These are phyloP conservation scores for Lepetodrilus schrolli DNA, from an alignment of 2,888 invertebrate species.

Conservation along the genomic window DNA sequence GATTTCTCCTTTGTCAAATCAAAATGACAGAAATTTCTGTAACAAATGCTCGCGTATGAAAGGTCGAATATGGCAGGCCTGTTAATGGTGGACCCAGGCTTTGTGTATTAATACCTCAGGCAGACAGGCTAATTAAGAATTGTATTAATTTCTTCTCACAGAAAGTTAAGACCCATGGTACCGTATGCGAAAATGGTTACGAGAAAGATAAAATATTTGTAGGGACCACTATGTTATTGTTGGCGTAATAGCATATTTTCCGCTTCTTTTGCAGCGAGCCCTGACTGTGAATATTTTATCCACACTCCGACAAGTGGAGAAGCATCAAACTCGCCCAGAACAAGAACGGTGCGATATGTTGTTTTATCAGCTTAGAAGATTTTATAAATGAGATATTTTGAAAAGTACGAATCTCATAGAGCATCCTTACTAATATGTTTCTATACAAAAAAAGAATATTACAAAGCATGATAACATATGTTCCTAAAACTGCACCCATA, in stretches of 20 bases:
- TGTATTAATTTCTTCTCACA: slow-evolving; percentile 16
- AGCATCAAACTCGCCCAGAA: too few relatives aligned
- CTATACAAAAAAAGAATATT: too few relatives aligned
- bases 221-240: background rate
- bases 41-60: slow-evolving; percentile 19
- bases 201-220: background rate
- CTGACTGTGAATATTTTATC: background rate
- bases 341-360: too few relatives aligned
- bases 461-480: too few relatives aligned
- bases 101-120: background rate
- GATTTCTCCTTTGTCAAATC: slow-evolving; percentile 23
- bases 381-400: too few relatives aligned
- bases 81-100: background rate
- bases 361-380: too few relatives aligned
- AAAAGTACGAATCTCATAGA: too few relatives aligned
- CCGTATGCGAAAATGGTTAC: slow-evolving; percentile 7
- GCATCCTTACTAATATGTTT: too few relatives aligned
- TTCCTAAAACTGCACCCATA: too few relatives aligned
- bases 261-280: too few relatives aligned
- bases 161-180: background rate
- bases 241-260: slow-evolving; percentile 7
- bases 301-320: too few relatives aligned
- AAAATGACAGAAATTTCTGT: slow-evolving; percentile 20
- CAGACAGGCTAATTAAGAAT: slow-evolving; percentile 12
- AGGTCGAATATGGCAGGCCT: slow-evolving; percentile 14